phyloP scores from a whole-genome alignment of 2,888 invertebrate species.

The Kuschelorhynchus macadamiae region DNA sequence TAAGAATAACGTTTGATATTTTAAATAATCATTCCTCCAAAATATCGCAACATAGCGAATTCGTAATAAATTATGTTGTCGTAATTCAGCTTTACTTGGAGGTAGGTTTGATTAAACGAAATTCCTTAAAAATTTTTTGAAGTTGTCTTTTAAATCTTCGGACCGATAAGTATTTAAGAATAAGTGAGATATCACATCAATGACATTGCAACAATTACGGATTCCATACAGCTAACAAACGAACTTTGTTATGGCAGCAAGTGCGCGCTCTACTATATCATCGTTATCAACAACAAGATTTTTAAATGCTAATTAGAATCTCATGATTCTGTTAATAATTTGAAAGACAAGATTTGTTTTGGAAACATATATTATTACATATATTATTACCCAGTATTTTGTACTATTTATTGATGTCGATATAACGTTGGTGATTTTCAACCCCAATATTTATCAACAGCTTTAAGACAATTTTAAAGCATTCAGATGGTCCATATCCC shows the following conservation, averaged over 20 bases:
- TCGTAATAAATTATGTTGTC: slow-evolving; percentile 3
- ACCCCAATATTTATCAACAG: slow-evolving; percentile 2
- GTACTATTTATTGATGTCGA: slow-evolving; percentile 53
- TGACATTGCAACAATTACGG: slow-evolving; percentile 40
- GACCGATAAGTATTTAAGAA: slow-evolving; percentile 36
- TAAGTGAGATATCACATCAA: slow-evolving; percentile 45
- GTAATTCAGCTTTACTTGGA: slow-evolving; percentile 55
- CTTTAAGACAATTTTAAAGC: slow-evolving; percentile 10
- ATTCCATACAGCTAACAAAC: slow-evolving; percentile 49
- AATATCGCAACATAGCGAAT: slow-evolving; percentile 52
- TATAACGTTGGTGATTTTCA: slow-evolving; percentile 29
- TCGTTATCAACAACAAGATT: not conserved
- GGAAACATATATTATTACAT: slow-evolving; percentile 54
- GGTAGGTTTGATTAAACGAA: slow-evolving; percentile 50
- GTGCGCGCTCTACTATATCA: not conserved
- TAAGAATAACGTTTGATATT: slow-evolving; percentile 41
- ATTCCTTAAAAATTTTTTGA: slow-evolving; percentile 20
- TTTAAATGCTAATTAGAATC: not conserved
- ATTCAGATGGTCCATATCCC: too few species aligned
- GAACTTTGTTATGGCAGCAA: slow-evolving; percentile 32
- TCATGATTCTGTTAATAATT: not conserved
- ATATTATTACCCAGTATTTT: slow-evolving; percentile 51
- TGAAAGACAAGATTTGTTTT: slow-evolving; percentile 13
- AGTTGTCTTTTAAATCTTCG: not conserved
- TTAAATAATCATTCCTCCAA: slow-evolving; percentile 50